Evolutionary conservation across 2,888 invertebrate genomes (phyloP).

Genomic region (Liopterus haemorrhoidalis): DNA sequence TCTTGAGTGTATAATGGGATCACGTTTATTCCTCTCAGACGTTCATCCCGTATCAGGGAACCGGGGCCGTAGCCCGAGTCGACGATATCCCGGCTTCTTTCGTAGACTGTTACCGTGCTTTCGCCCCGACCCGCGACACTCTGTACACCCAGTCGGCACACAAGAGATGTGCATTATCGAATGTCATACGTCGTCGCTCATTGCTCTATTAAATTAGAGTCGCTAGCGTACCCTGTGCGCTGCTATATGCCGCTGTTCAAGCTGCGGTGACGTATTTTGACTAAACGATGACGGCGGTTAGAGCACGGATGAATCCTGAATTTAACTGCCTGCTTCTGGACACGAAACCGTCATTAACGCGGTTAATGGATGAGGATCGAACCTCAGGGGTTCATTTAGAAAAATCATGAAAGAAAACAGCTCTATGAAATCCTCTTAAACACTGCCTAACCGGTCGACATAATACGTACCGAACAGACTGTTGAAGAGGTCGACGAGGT

Average conservation of each 20-base stretch:
- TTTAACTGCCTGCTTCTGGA: too few species aligned
- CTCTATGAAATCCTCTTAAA: too few species aligned
- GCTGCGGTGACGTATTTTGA: too few species aligned
- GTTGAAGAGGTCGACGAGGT: constrained; percentile 37
- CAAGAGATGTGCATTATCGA: constrained; percentile 3
- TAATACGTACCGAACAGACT: constrained; percentile 36
- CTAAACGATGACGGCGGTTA: too few species aligned
- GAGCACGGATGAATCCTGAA: too few species aligned
- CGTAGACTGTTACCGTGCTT: constrained; percentile 5
- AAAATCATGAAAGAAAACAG: constrained; percentile 16
- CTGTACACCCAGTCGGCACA: not conserved
- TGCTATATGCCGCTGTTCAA: not conserved
- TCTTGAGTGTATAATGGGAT: constrained; percentile 48
- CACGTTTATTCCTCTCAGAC: constrained; percentile 48
- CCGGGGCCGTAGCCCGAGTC: not conserved
- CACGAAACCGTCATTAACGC: too few species aligned
- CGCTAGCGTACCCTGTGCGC: not conserved
- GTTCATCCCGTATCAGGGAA: constrained; percentile 23
- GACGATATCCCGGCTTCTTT: constrained; percentile 8
- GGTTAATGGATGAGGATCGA: constrained; percentile 14
- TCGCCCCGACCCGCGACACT: too few species aligned
- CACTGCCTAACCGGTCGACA: constrained; percentile 33
- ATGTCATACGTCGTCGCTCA: constrained; percentile 8
- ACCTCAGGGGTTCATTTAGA: constrained; percentile 5
- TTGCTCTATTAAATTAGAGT: constrained; percentile 1